Percentiles rank a stretch among this genome's conserved stretches.
Evolutionary conservation across 2,113 vertebrate genomes (phyloP).

Genomic region (Lycaon pictus): DNA sequence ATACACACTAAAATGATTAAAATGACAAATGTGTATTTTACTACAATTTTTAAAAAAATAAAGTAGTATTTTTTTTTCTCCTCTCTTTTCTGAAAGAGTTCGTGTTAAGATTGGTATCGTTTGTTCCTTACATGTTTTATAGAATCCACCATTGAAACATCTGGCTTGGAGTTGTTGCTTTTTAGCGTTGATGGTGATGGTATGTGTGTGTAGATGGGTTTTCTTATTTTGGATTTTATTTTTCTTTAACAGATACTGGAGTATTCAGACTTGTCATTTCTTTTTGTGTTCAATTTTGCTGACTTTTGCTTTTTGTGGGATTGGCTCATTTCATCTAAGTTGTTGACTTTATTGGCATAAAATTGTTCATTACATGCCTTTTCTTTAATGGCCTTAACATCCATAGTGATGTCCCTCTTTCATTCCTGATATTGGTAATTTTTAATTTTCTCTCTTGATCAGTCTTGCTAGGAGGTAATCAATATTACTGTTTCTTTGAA

Average conservation of each 20-base stretch:
- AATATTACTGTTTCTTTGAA: neutral
- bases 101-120: neutral
- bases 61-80: neutral
- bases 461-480: neutral
- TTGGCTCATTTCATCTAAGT: neutral
- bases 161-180: neutral
- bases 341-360: neutral
- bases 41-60: neutral
- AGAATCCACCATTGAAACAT: neutral
- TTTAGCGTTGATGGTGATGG: neutral
- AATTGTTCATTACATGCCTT: neutral
- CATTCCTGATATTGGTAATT: neutral
- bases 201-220: neutral
- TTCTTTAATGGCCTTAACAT: neutral
- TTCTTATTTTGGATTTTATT: neutral
- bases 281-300: neutral
- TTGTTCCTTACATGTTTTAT: neutral
- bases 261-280: neutral
- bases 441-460: neutral
- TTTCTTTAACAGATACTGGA: neutral
- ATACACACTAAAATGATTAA: neutral
- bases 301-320: neutral
- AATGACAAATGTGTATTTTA: neutral
- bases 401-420: neutral
- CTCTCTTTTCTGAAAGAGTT: neutral